Percentiles rank a stretch among this genome's conserved stretches.
Conservation (phyloP, 2,797 vertebrate genomes). For the Hipposideros larvatus region DNA sequence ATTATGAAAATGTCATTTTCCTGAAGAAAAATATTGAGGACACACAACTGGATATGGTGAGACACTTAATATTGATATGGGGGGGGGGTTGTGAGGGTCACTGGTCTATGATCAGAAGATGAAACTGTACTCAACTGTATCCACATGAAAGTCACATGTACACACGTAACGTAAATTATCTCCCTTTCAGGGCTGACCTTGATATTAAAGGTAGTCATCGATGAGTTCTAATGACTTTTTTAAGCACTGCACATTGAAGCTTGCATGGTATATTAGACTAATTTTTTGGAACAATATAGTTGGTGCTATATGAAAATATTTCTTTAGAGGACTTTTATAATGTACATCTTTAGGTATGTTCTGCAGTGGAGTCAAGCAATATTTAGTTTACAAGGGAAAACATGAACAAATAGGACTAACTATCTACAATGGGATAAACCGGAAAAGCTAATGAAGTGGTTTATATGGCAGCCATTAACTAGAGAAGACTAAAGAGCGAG, state of each 20-base stretch:
- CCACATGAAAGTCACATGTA: background rate
- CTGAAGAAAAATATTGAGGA: background rate
- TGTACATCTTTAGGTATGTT: background rate
- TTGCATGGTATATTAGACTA: background rate
- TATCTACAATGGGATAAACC: background rate
- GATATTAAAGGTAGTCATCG: background rate
- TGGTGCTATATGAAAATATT: background rate
- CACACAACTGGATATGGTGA: background rate
- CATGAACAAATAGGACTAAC: background rate
- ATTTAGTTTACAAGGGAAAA: background rate
- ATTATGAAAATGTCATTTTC: background rate
- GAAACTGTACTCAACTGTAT: background rate
- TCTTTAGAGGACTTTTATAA: background rate
- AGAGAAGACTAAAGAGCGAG: background rate
- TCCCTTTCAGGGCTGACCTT: background rate
- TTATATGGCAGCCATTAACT: background rate
- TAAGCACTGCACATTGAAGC: background rate
- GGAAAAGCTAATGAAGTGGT: background rate
- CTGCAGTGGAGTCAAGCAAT: background rate
- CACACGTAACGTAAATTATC: background rate
- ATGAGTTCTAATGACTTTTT: background rate
- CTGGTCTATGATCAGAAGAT: background rate
- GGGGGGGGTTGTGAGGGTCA: background rate
- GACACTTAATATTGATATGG: background rate
- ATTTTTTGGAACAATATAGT: background rate